Evolutionary conservation across 53 echinoderm and acorn worm species (phyloP).

Genomic region (Holothuria scabra): DNA sequence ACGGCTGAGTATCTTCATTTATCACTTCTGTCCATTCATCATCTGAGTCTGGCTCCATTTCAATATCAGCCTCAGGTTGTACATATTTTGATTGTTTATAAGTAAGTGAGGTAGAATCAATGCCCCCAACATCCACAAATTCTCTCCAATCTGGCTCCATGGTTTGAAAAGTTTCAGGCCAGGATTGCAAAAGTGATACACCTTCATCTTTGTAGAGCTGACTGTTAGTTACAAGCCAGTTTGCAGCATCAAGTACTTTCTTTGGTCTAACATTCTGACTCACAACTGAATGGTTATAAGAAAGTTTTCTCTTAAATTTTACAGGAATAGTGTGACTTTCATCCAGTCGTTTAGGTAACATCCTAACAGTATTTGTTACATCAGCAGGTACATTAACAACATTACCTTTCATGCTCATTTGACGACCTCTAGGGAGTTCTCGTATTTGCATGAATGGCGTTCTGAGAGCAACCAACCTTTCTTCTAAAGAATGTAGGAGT

Average conservation of each 20-base stretch:
- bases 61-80: not conserved
- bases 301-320: slow-evolving; percentile 58
- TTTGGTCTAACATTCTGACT: slow-evolving; percentile 54
- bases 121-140: not conserved
- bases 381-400: slow-evolving; percentile 56
- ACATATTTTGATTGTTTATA: not conserved
- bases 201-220: slow-evolving; percentile 47
- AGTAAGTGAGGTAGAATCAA: too few relatives aligned
- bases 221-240: slow-evolving; percentile 46
- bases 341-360: slow-evolving; percentile 36
- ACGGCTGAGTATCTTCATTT: slow-evolving; percentile 26
- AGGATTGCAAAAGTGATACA: not conserved
- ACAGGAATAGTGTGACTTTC: slow-evolving; percentile 47
- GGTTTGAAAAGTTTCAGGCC: not conserved
- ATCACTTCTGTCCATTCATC: slow-evolving; percentile 56
- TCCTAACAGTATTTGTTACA: slow-evolving; percentile 28
- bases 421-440: slow-evolving; percentile 57
- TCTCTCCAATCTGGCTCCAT: slow-evolving; percentile 30
- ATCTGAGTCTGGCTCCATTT: slow-evolving; percentile 41
- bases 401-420: slow-evolving; percentile 49
- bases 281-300: slow-evolving; percentile 45
- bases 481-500: slow-evolving; percentile 19
- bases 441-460: slow-evolving; percentile 58
- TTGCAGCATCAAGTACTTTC: slow-evolving; percentile 59
- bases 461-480: slow-evolving; percentile 49